A percentile compares a stretch with the other conserved stretches of the same genome.
These are phyloP conservation scores for Actenoides lindsayi DNA, from an alignment of 2,113 vertebrate genomes.

Conservation along the genomic window DNA sequence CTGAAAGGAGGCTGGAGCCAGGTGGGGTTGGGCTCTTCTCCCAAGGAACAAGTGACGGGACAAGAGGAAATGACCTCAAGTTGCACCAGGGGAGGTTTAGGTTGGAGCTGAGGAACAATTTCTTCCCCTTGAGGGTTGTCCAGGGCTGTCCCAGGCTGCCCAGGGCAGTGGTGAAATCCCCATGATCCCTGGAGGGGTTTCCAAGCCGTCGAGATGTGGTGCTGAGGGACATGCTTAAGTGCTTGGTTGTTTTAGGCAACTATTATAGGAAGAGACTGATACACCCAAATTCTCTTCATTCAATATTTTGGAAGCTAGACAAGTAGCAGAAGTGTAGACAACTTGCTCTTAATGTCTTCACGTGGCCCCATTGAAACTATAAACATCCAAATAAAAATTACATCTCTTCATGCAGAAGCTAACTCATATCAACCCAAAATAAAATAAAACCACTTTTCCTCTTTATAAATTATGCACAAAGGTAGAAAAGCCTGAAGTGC, in stretches of 20 bases:
- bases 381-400: not conserved
- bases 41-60: not conserved
- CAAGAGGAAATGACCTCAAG: not conserved
- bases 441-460: not conserved
- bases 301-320: not conserved
- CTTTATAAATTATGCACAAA: not conserved
- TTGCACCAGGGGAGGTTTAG: not conserved
- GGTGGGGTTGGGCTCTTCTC: not conserved
- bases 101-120: not conserved
- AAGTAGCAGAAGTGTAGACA: not conserved
- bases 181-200: not conserved
- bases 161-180: not conserved
- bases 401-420: not conserved
- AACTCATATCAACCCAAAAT: not conserved
- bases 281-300: not conserved
- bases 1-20: not conserved
- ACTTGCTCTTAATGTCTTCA: not conserved
- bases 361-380: not conserved
- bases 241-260: not conserved
- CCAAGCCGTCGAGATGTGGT: not conserved
- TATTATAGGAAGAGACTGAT: not conserved
- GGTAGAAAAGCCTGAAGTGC: not conserved
- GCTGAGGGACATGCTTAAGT: too few species aligned
- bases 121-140: not conserved
- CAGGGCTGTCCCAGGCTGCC: not conserved